Evolutionary conservation across 2,797 vertebrate species (phyloP).

Genomic region (Leontopithecus rosalia): DNA sequence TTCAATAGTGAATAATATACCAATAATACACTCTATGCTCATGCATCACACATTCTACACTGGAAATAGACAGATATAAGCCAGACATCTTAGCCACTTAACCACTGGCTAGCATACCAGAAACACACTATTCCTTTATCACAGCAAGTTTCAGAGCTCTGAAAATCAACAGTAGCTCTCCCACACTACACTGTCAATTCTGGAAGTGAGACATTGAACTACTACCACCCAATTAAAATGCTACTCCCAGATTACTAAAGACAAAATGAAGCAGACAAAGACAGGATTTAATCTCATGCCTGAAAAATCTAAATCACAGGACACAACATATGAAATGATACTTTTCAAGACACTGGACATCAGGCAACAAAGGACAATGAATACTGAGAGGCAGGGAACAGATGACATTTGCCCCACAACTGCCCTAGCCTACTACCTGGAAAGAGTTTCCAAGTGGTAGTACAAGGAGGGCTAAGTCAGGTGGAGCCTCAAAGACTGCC

Average conservation of each 20-base stretch:
- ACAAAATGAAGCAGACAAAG: constrained; percentile 52
- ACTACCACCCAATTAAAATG: constrained; percentile 42
- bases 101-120: constrained; percentile 21
- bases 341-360: constrained; percentile 33
- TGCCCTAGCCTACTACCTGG: constrained; percentile 8
- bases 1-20: constrained; percentile 24
- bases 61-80: constrained; percentile 47
- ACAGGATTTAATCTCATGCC: not conserved
- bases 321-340: constrained; percentile 55
- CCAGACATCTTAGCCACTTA: constrained; percentile 50
- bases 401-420: not conserved
- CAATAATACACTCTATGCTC: constrained; percentile 2
- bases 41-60: constrained; percentile 24
- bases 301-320: constrained; percentile 42
- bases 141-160: constrained; percentile 43
- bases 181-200: constrained; percentile 33
- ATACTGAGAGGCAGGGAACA: constrained; percentile 34
- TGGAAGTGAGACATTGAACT: constrained; percentile 37
- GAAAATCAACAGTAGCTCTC: not conserved
- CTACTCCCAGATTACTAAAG: not conserved
- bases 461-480: not conserved
- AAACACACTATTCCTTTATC: constrained; percentile 33
- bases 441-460: constrained; percentile 6
- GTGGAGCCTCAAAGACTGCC: not conserved
- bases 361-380: constrained; percentile 37